Evolutionary conservation across 1,140 invertebrate species (phyloP).

Genomic region (Charaxes varanes): DNA sequence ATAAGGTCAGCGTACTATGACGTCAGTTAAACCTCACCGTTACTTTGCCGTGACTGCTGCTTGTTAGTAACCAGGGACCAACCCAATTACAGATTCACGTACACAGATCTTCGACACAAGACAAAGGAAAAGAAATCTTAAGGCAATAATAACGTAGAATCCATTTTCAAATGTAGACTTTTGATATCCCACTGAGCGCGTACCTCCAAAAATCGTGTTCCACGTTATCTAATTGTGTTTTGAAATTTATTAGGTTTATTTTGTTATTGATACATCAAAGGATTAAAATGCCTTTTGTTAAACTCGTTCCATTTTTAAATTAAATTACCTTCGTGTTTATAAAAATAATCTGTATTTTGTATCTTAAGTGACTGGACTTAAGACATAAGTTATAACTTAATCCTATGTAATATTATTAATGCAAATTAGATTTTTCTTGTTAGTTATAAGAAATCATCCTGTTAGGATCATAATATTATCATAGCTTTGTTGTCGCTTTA

Average conservation of each 20-base stretch:
- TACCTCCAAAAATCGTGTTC: conserved; percentile 12
- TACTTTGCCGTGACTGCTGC: conserved; percentile 18
- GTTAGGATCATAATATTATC: too few species aligned
- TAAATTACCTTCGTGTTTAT: too few species aligned
- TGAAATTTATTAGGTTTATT: conserved; percentile 5
- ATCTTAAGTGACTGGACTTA: too few species aligned
- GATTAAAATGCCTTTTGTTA: not conserved
- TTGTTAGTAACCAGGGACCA: conserved; percentile 21
- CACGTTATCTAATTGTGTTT: conserved; percentile 13
- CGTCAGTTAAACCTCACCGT: conserved; percentile 16
- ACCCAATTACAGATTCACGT: conserved; percentile 17
- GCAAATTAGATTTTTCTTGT: too few species aligned
- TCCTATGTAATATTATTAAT: too few species aligned
- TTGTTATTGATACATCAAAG: conserved; percentile 2
- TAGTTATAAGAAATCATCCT: too few species aligned
- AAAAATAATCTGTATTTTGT: too few species aligned
- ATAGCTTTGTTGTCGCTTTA: too few species aligned
- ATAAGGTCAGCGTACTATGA: conserved; percentile 15
- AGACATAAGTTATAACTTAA: too few species aligned
- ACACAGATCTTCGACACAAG: conserved; percentile 1
- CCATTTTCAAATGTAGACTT: not conserved
- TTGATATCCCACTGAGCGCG: not conserved
- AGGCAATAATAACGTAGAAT: not conserved
- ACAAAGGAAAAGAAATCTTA: conserved; percentile 7
- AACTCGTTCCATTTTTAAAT: too few species aligned